A percentile compares a stretch with the other conserved stretches of the same genome.
These are phyloP conservation scores for Arion vulgaris DNA, from an alignment of 1,140 invertebrate species.

Conservation along the genomic window DNA sequence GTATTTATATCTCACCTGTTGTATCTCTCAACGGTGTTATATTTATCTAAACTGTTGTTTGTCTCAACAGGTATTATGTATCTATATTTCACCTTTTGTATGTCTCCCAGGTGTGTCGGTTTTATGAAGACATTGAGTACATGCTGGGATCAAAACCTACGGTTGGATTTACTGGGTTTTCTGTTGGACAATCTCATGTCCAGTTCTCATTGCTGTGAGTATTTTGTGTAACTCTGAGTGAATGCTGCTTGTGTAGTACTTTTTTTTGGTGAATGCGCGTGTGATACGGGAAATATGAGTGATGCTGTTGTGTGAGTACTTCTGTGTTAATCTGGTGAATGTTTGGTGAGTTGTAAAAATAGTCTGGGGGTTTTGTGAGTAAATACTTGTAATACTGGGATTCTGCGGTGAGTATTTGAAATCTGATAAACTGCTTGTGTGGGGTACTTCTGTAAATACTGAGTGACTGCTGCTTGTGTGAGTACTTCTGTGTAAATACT, in stretches of 20 bases:
- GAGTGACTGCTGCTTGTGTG: not conserved
- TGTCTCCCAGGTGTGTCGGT: conserved; percentile 71
- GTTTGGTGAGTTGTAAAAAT: no score
- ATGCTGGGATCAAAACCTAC: conserved; percentile 56
- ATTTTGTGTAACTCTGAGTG: conserved; percentile 27
- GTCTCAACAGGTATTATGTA: no score
- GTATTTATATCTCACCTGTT: conserved; percentile 59
- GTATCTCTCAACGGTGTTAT: conserved; percentile 67
- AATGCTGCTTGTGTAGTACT: not conserved
- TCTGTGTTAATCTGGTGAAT: no score
- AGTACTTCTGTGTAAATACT: not conserved
- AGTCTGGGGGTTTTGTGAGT: no score
- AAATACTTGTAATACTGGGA: no score
- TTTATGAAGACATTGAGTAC: conserved; percentile 71
- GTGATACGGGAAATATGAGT: conserved; percentile 50
- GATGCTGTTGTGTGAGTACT: no score
- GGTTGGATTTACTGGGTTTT: conserved; percentile 58
- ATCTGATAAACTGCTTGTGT: not conserved
- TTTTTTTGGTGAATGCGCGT: conserved; percentile 29
- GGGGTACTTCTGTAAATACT: not conserved
- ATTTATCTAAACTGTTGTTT: no score
- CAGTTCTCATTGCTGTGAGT: conserved; percentile 55
- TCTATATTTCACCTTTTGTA: not conserved
- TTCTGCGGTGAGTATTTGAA: no score
- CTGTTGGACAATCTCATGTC: conserved; percentile 56